These are phyloP conservation scores for Polydrusus pterygomalis DNA, from an alignment of 2,888 invertebrate species.

Conservation along the genomic window DNA sequence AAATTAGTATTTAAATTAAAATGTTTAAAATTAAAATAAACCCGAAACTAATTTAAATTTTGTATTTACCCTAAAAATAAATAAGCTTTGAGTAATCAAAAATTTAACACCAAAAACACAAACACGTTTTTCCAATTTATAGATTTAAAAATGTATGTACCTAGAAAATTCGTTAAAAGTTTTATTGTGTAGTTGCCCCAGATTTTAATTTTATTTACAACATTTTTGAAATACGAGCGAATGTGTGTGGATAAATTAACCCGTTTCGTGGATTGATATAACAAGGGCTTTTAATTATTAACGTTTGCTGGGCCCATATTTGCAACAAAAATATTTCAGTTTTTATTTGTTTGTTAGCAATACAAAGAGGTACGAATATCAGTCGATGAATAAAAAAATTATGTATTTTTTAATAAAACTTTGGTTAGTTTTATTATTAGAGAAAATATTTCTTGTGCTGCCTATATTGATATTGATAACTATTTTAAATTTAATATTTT, in stretches of 20 bases:
- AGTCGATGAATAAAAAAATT: background rate
- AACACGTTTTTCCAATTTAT: slow-evolving; percentile 25
- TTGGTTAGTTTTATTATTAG: too few species aligned
- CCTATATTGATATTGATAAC: too few species aligned
- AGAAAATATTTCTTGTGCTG: too few species aligned
- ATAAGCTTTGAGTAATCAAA: background rate
- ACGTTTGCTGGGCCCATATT: background rate
- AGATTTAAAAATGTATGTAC: slow-evolving; percentile 13
- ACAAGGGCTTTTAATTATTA: slow-evolving; percentile 8
- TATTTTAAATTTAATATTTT: too few species aligned
- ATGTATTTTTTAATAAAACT: background rate
- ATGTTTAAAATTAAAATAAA: background rate
- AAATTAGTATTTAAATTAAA: slow-evolving; percentile 4
- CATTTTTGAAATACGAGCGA: slow-evolving; percentile 8
- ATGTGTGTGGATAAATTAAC: slow-evolving; percentile 4
- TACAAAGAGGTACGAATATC: background rate
- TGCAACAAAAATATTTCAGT: slow-evolving; percentile 1
- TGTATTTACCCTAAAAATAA: slow-evolving; percentile 8
- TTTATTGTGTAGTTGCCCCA: slow-evolving; percentile 19
- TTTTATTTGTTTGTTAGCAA: slow-evolving; percentile 2
- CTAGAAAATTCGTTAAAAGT: slow-evolving; percentile 23
- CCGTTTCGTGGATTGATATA: slow-evolving; percentile 3
- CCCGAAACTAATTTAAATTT: background rate
- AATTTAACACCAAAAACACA: slow-evolving; percentile 8
- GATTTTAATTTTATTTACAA: slow-evolving; percentile 29